These are phyloP conservation scores for Diarsia dahlii DNA, from an alignment of 2,888 invertebrate genomes.

Conservation along the genomic window DNA sequence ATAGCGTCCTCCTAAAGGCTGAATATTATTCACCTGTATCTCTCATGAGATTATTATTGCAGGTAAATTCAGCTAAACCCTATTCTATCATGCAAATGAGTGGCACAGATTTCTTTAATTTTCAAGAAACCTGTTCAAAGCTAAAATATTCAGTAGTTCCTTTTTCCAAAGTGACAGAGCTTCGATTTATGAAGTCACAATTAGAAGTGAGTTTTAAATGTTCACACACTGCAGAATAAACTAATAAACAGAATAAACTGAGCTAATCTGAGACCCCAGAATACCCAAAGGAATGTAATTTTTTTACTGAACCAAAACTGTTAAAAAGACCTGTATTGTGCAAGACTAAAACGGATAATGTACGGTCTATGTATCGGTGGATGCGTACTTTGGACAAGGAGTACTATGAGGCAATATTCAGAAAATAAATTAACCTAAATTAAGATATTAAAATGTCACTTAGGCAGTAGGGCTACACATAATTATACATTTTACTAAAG, in stretches of 20 bases:
- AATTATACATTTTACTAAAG: conserved; percentile 5
- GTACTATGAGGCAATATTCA: conserved; percentile 33
- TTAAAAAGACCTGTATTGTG: not conserved
- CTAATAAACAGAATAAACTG: no score
- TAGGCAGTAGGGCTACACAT: conserved; percentile 6
- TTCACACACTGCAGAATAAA: no score
- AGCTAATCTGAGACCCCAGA: no score
- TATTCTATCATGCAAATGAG: no score
- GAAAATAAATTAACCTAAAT: conserved; percentile 31
- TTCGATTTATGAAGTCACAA: conserved; percentile 37
- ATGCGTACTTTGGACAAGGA: conserved; percentile 30
- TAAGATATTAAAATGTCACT: conserved; percentile 28
- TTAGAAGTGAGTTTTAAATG: conserved; percentile 27
- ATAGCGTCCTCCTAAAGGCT: no score
- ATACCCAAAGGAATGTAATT: no score
- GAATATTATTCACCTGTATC: no score
- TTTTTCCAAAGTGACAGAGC: conserved; percentile 34
- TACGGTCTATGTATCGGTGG: conserved; percentile 30
- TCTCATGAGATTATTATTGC: no score
- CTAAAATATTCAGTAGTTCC: conserved; percentile 31
- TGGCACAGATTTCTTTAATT: conserved; percentile 2
- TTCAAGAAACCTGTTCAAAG: conserved; percentile 32
- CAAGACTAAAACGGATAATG: not conserved
- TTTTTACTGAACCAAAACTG: conserved; percentile 10
- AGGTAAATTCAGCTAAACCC: no score